Conservation (phyloP, 1,140 invertebrate genomes). For the Drosophila watanabei region DNA sequence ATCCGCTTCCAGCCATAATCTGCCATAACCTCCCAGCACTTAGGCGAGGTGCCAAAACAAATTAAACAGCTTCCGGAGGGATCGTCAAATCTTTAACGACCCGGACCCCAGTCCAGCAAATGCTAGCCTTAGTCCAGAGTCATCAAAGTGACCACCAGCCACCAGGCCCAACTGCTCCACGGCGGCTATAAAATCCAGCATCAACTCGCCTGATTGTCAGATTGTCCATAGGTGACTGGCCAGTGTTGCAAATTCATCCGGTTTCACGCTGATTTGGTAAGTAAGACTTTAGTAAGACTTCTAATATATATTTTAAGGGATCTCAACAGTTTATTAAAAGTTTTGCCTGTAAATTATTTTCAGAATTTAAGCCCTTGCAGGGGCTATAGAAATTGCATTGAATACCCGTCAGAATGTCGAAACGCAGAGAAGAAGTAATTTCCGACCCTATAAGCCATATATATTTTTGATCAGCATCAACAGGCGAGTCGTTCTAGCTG, state of each 20-base stretch:
- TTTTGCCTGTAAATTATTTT: neutral
- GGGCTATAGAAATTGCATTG: neutral
- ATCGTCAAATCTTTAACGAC: conserved; percentile 63
- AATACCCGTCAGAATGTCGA: neutral
- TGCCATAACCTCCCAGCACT: neutral
- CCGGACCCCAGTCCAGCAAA: neutral
- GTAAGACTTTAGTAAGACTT: neutral
- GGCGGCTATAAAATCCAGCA: conserved; percentile 51
- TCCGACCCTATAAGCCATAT: neutral
- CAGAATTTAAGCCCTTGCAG: neutral
- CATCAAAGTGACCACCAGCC: conserved; percentile 54
- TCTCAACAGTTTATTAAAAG: too few relatives aligned
- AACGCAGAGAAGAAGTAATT: neutral
- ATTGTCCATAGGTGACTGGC: conserved; percentile 27
- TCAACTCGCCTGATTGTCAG: conserved; percentile 59
- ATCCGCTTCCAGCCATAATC: conserved; percentile 32
- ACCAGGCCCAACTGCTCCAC: conserved; percentile 12
- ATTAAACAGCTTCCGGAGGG: conserved; percentile 65
- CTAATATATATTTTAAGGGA: neutral
- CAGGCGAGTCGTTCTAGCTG: too few relatives aligned
- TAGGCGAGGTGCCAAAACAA: conserved; percentile 55
- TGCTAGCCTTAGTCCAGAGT: neutral
- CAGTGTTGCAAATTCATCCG: neutral
- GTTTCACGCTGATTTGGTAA: neutral
- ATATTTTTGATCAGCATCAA: neutral